Conservation (phyloP, 2,797 vertebrate species). For the Erethizon dorsatum region DNA sequence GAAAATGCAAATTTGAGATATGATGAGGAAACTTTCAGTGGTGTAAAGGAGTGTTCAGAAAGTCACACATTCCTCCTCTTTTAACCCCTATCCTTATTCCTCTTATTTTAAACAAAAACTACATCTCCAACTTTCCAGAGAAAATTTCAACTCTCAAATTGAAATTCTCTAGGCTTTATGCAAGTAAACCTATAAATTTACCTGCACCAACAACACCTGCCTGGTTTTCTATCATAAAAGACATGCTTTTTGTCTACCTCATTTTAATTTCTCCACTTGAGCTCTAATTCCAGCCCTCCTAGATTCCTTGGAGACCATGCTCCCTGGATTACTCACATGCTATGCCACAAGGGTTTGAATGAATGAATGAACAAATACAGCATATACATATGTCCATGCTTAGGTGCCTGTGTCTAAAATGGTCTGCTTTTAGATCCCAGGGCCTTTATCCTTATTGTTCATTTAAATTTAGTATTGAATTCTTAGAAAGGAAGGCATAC, state of each 20-base stretch:
- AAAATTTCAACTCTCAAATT: background rate
- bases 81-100: background rate
- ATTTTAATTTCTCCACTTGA: background rate
- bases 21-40: background rate
- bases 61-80: background rate
- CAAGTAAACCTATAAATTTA: background rate
- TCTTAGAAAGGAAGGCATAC: background rate
- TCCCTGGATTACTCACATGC: background rate
- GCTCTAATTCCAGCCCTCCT: background rate
- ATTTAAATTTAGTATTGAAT: background rate
- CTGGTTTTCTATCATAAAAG: background rate
- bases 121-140: background rate
- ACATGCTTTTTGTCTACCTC: background rate
- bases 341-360: background rate
- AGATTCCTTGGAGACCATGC: background rate
- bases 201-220: accelerated
- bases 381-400: background rate
- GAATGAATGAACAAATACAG: background rate
- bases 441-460: background rate
- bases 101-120: background rate
- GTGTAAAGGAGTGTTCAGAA: background rate
- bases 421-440: background rate
- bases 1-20: background rate
- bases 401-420: background rate
- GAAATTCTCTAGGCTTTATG: background rate